A percentile compares a stretch with the other conserved stretches of the same genome.
These are phyloP conservation scores for Callocephalon fimbriatum DNA, from an alignment of 2,113 vertebrate genomes.

Conservation along the genomic window DNA sequence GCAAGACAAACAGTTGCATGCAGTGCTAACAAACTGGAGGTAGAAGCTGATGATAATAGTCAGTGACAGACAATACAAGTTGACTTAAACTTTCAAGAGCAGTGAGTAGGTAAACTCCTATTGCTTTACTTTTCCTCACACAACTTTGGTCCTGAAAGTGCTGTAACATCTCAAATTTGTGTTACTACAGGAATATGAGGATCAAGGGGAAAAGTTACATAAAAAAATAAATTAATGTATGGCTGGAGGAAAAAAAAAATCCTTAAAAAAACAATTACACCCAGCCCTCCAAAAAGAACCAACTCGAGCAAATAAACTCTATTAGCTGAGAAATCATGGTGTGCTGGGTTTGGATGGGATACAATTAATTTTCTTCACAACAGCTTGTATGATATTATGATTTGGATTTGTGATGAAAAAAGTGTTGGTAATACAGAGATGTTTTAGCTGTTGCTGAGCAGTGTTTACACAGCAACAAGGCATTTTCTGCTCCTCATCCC, in stretches of 20 bases:
- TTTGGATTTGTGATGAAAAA: background rate
- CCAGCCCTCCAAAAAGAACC: accelerated
- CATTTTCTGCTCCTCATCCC: background rate
- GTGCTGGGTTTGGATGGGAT: background rate
- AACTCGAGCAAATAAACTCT: background rate
- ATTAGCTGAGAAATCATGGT: background rate
- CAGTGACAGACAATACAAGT: background rate
- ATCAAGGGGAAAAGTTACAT: background rate
- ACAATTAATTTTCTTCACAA: background rate
- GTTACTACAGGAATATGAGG: background rate
- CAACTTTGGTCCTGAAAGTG: background rate
- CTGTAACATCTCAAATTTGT: background rate
- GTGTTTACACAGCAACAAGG: background rate
- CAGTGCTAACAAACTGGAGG: background rate
- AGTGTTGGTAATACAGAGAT: background rate
- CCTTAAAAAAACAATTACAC: accelerated
- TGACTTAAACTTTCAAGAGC: background rate
- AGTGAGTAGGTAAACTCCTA: background rate
- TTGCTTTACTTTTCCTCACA: background rate
- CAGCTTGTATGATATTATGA: background rate
- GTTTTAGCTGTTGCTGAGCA: background rate
- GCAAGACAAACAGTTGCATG: background rate
- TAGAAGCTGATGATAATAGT: background rate
- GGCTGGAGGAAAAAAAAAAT: background rate
- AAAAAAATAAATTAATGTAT: background rate